Conservation (phyloP, 2,797 vertebrate species). For the Urocyon cinereoargenteus region DNA sequence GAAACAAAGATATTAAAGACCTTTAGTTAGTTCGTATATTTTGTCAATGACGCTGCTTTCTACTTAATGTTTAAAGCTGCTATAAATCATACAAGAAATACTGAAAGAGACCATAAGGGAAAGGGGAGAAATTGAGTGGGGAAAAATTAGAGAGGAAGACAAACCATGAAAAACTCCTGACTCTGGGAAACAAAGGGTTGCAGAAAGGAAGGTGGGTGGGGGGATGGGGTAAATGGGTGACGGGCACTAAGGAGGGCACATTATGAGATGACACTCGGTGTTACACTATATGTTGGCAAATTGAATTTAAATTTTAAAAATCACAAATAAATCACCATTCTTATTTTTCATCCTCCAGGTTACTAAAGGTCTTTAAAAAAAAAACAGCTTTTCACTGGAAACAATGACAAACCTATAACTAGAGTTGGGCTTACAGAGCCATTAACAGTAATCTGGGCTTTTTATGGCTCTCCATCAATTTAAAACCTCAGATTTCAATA, state of each 20-base stretch:
- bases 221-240: no score
- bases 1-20: slow-evolving; percentile 44
- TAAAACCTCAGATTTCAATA: slow-evolving; percentile 70
- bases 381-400: slow-evolving; percentile 60
- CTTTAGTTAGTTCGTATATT: background rate
- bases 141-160: no score
- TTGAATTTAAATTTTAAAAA: background rate
- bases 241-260: no score
- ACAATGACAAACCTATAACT: slow-evolving; percentile 73
- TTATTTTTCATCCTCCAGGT: slow-evolving; percentile 31
- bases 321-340: slow-evolving; percentile 37
- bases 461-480: slow-evolving; percentile 57
- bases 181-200: no score
- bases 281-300: no score
- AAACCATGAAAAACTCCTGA: no score
- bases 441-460: slow-evolving; percentile 74
- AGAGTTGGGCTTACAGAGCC: slow-evolving; percentile 43
- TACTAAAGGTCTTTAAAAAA: slow-evolving; percentile 42
- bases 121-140: no score
- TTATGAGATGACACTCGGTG: no score
- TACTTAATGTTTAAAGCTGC: slow-evolving; percentile 58
- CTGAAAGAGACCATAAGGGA: no score
- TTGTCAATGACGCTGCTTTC: slow-evolving; percentile 49
- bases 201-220: no score
- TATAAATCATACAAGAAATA: background rate